phyloP scores from a whole-genome alignment of 2,797 vertebrate genomes.

The Adelosebastes latens region DNA sequence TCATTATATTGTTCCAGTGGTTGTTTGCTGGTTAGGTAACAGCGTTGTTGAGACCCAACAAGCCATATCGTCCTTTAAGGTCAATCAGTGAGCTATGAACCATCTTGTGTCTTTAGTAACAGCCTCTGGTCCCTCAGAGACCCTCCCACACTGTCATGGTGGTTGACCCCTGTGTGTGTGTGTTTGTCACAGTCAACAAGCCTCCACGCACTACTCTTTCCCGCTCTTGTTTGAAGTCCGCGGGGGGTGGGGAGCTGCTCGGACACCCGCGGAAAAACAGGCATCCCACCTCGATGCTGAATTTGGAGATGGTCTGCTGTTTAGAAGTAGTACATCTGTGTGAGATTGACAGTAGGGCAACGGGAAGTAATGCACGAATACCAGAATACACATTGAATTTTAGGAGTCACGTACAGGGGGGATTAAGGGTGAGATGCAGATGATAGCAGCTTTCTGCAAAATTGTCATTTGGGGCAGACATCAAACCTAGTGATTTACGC shows the following conservation, averaged over 20 bases:
- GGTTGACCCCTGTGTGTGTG: conserved; percentile 62
- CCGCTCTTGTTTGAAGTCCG: conserved; percentile 50
- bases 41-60: conserved; percentile 41
- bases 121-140: conserved; percentile 29
- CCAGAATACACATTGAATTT: conserved; percentile 22
- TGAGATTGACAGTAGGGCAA: conserved; percentile 52
- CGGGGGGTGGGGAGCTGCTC: conserved; percentile 36
- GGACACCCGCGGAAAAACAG: conserved; percentile 42
- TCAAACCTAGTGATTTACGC: background rate
- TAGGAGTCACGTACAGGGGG: background rate
- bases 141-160: conserved; percentile 54
- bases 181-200: conserved; percentile 62
- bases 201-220: conserved; percentile 24
- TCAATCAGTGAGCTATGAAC: conserved; percentile 53
- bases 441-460: background rate
- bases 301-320: conserved; percentile 76
- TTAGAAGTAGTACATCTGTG: conserved; percentile 65
- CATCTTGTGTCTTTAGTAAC: conserved; percentile 50
- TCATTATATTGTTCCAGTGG: conserved; percentile 35
- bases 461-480: background rate
- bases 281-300: conserved; percentile 74
- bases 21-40: conserved; percentile 26
- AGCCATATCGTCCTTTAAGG: conserved; percentile 52
- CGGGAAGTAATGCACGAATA: conserved; percentile 30
- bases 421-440: background rate